Evolutionary conservation across 2,888 invertebrate species (phyloP), one percentile per base, ranked within the genome.

Genomic region (Synergus gifuensis): DNA sequence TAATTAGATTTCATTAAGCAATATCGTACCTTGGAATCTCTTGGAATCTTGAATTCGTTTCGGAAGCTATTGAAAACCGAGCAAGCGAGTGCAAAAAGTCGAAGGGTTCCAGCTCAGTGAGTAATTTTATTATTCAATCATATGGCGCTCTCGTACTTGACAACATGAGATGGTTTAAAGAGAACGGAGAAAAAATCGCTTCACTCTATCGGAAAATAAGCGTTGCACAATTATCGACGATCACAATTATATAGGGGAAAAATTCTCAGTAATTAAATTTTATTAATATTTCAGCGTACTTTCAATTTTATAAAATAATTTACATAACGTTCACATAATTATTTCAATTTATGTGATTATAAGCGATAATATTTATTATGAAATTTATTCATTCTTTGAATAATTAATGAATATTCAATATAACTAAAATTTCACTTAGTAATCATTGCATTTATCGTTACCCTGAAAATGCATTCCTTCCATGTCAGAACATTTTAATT

Each of bases 1-100:
- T 54, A 73, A 73, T 73, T 73, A 54, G 73, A 73, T 36, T 73
- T 73, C 73, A 73, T 73, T 73, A 54, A 40, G 54, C 36, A 54
- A 49, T 36, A 73, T 73, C 36, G 11, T n/a, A 73, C 49, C 36
- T 54, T 3, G 36, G 73, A 36, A 54, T 54, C 54, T 28, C 28
- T 28, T 28, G 28, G 28, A 28, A 28, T 28, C 28, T 28, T 54
- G 73, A 73, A 73, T 73, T 73, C 73, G 54, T 73, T 73, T 73
- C 73, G n/a, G 54, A 73, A 54, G n/a, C 54, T 73, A 54, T 54
- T 54, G 54, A 54, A 73, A 73, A 73, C 16, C n/a, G 54, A 54
- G 36, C 36, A 8, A 73, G 54, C 11, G 22, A 4, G 11, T 5
- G 54, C n/a, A 49, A 73, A 40, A 73, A 73, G 36, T 73, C 54